Percentiles rank a stretch among this genome's conserved stretches.
phyloP scores from a whole-genome alignment of 37 sponge, comb jelly and placozoan species.

The Halichondria panicea region DNA sequence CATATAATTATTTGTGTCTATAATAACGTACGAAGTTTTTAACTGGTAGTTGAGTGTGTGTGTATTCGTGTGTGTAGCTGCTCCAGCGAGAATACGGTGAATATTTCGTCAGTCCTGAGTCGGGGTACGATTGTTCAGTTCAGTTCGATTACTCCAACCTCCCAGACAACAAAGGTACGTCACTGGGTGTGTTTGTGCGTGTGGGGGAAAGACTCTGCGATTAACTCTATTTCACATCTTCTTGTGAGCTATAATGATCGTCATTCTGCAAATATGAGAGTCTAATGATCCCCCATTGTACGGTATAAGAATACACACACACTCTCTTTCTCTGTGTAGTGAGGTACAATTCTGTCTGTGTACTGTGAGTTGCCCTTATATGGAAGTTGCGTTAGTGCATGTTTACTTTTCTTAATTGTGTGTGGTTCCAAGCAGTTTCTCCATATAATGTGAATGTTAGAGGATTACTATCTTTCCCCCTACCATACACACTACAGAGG shows the following conservation, averaged over 20 bases:
- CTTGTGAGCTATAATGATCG: background rate
- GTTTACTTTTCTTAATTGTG: no score
- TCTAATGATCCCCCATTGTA: background rate
- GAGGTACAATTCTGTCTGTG: background rate
- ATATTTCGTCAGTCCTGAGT: slow-evolving; percentile 55
- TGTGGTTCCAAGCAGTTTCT: no score
- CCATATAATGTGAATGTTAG: no score
- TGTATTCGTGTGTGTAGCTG: slow-evolving; percentile 48
- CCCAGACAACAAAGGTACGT: slow-evolving; percentile 81
- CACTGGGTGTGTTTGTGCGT: slow-evolving; percentile 15
- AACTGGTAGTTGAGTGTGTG: no score
- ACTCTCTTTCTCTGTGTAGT: slow-evolving; percentile 4
- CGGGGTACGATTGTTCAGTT: slow-evolving; percentile 83
- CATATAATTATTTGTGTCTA: no score
- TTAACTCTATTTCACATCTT: no score
- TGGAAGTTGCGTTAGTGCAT: no score
- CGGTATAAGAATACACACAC: background rate
- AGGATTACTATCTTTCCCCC: background rate
- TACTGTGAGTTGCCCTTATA: background rate
- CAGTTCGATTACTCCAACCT: slow-evolving; percentile 84
- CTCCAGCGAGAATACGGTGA: slow-evolving; percentile 72
- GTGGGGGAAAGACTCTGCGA: background rate
- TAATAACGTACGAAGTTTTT: no score
- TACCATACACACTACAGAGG: slow-evolving; percentile 35
- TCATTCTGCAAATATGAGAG: background rate